Percentiles rank a stretch among this genome's conserved stretches.
Evolutionary conservation across 2,797 vertebrate species (phyloP).

Genomic region (Trematomus bernacchii): DNA sequence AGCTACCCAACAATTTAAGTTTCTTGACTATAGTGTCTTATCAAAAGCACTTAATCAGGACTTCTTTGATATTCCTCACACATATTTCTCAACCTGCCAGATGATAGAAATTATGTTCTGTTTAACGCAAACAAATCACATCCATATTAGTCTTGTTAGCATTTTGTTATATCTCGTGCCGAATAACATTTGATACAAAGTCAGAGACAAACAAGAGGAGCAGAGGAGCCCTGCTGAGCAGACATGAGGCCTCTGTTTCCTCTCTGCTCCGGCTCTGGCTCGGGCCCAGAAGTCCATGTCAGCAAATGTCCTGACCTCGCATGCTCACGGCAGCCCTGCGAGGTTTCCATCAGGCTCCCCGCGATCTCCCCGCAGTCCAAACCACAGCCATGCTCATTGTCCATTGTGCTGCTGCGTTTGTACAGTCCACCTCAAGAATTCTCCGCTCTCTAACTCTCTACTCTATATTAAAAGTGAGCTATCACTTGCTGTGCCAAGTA

Average conservation of each 20-base stretch:
- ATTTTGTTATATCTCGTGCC: not conserved
- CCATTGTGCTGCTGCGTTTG: conserved; percentile 82
- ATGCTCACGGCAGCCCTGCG: conserved; percentile 67
- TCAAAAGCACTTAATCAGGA: not conserved
- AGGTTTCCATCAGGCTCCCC: conserved; percentile 71
- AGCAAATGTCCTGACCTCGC: conserved; percentile 81
- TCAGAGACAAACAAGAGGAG: conserved; percentile 44
- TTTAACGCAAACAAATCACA: not conserved
- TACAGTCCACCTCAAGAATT: conserved; percentile 78
- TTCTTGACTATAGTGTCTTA: not conserved
- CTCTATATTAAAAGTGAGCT: conserved; percentile 77
- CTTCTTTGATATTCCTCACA: conserved; percentile 1
- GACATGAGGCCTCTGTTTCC: conserved; percentile 62
- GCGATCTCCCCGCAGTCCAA: conserved; percentile 59
- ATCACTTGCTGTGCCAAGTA: conserved; percentile 77
- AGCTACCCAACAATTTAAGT: not conserved
- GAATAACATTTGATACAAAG: conserved; percentile 34
- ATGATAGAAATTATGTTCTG: not conserved
- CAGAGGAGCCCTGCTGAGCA: conserved; percentile 29
- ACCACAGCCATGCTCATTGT: conserved; percentile 84
- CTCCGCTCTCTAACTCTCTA: conserved; percentile 54
- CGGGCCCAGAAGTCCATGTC: conserved; percentile 73
- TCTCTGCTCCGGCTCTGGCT: conserved; percentile 59
- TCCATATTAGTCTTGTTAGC: not conserved
- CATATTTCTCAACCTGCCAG: conserved; percentile 2